phyloP scores from a whole-genome alignment of 1,140 invertebrate genomes.

The Ericerus pela region DNA sequence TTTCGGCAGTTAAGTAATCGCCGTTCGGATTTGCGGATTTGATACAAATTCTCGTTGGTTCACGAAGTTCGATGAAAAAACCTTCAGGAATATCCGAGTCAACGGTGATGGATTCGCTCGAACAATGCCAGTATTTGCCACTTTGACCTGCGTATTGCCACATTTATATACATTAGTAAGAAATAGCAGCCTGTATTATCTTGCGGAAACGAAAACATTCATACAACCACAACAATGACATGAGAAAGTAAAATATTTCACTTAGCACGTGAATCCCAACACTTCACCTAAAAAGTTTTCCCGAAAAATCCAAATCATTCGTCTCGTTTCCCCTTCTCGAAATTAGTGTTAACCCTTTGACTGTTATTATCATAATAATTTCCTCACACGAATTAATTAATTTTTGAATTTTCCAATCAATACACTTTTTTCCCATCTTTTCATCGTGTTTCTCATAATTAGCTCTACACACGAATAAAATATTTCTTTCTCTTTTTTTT shows the following conservation, averaged over 20 bases:
- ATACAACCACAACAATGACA: not conserved
- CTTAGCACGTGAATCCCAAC: no score
- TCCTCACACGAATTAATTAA: no score
- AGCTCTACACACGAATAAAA: not conserved
- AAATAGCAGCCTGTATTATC: not conserved
- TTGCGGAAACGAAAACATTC: not conserved
- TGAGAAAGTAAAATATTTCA: no score
- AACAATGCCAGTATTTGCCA: constrained; percentile 83
- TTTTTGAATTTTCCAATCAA: no score
- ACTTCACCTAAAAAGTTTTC: no score
- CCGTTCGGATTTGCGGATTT: constrained; percentile 53
- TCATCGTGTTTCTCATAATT: not conserved
- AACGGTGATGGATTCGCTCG: constrained; percentile 70
- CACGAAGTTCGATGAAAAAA: constrained; percentile 82
- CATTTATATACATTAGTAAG: not conserved
- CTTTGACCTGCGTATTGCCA: constrained; percentile 52
- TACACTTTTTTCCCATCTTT: no score
- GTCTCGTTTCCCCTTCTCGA: no score
- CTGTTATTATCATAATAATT: no score
- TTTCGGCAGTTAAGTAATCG: constrained; percentile 75
- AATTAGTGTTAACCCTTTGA: no score
- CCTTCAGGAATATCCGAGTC: constrained; percentile 72
- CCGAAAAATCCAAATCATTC: no score
- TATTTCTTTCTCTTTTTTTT: not conserved
- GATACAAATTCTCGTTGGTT: constrained; percentile 81